phyloP scores from a whole-genome alignment of 64 coral and sea anemone species.

The Porites lutea region DNA sequence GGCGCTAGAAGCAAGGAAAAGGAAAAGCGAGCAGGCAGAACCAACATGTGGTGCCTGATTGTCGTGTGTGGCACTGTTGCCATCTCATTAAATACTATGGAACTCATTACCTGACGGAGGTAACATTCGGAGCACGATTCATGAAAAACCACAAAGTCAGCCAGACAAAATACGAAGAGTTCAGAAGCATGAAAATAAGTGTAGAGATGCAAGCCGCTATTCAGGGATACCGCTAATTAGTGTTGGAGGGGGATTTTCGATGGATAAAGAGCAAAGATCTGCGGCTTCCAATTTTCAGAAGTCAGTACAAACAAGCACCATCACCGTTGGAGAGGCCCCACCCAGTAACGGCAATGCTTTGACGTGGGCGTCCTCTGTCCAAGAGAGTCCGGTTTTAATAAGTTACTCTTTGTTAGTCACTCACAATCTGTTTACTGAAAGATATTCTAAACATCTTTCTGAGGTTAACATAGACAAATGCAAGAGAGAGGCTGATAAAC shows the following conservation, averaged over 20 bases:
- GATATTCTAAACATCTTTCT: neutral
- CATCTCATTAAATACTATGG: conserved; percentile 2
- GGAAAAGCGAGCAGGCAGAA: too few species aligned
- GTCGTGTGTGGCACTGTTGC: too few species aligned
- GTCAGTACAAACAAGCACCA: neutral
- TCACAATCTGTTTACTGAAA: neutral
- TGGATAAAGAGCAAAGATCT: conserved; percentile 15
- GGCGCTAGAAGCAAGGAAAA: too few species aligned
- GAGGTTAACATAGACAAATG: neutral
- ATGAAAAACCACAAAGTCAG: neutral
- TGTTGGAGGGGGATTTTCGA: conserved; percentile 37
- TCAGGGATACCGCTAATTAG: conserved; percentile 9
- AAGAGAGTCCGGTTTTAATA: neutral
- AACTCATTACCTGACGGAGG: conserved; percentile 18
- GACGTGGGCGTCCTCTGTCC: neutral
- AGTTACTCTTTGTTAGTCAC: neutral
- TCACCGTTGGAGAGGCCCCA: neutral
- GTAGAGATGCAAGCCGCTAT: conserved; percentile 13
- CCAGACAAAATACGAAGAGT: neutral
- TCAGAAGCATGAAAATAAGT: neutral
- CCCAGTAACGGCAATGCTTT: conserved; percentile 21
- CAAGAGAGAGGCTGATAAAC: neutral
- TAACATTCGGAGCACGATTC: conserved; percentile 27
- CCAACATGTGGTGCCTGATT: too few species aligned
- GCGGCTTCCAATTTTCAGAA: conserved; percentile 3